These are phyloP conservation scores for Schizaphis graminum DNA, from an alignment of 2,888 invertebrate genomes.

Conservation along the genomic window DNA sequence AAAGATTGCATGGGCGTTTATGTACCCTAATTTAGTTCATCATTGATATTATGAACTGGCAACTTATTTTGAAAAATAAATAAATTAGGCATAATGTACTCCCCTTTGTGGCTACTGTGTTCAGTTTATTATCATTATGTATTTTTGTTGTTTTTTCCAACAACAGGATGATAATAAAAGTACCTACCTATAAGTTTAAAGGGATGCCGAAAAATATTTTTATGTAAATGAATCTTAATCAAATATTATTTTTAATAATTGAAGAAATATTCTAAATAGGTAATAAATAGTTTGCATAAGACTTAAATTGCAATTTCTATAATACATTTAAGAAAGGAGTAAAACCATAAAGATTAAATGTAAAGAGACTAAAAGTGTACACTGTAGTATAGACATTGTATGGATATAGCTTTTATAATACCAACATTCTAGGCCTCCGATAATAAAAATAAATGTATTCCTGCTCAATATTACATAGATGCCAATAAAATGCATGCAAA, in stretches of 20 bases:
- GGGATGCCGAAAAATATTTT: background rate
- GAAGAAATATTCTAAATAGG: background rate
- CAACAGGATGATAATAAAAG: background rate
- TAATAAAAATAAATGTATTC: constrained; percentile 28
- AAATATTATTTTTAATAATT: background rate
- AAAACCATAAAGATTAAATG: background rate
- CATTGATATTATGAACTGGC: background rate
- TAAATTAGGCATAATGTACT: background rate
- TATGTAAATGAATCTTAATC: background rate
- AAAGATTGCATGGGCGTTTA: background rate
- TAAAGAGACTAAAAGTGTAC: background rate
- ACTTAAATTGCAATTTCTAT: too few species aligned
- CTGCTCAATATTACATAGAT: constrained; percentile 33
- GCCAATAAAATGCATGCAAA: constrained; percentile 23
- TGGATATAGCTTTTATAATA: background rate
- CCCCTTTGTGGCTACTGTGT: background rate
- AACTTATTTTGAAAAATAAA: background rate
- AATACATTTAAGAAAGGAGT: background rate
- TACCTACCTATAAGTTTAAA: background rate
- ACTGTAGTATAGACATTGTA: background rate
- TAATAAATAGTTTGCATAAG: background rate
- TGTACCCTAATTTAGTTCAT: background rate
- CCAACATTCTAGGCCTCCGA: background rate
- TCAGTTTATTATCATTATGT: background rate
- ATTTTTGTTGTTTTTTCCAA: background rate